phyloP scores from a whole-genome alignment of 1,140 invertebrate species.

The Cydia amplana region DNA sequence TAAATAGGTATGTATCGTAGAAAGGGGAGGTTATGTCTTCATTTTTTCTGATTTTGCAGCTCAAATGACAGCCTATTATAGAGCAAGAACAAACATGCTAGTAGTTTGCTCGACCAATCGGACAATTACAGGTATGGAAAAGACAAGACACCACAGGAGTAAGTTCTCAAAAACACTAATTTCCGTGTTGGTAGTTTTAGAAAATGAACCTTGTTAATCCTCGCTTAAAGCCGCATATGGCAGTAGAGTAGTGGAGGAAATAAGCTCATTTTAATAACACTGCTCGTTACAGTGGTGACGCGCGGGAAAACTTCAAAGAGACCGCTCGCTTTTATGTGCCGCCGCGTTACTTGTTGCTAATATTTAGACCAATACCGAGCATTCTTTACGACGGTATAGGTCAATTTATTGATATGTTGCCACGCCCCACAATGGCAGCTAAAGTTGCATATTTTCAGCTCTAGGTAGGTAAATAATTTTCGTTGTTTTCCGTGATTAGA shows the following conservation, averaged over 20 bases:
- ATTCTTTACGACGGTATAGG: slow-evolving; percentile 14
- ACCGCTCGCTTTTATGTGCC: slow-evolving; percentile 11
- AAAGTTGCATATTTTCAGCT: neutral
- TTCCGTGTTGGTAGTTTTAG: neutral
- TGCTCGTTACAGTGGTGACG: slow-evolving; percentile 2
- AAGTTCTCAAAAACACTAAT: neutral
- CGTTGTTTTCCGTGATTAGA: neutral
- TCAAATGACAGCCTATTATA: neutral
- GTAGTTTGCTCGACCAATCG: neutral
- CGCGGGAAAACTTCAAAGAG: slow-evolving; percentile 10
- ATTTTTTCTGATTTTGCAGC: neutral
- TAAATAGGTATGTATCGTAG: neutral
- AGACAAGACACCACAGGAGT: neutral
- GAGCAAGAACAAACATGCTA: neutral
- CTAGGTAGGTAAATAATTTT: neutral
- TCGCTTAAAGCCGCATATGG: neutral
- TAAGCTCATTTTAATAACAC: neutral
- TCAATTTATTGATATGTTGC: neutral
- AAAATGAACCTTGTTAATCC: slow-evolving; percentile 4
- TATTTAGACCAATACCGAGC: slow-evolving; percentile 10
- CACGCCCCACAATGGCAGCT: neutral
- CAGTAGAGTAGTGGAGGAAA: neutral
- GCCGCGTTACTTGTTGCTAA: slow-evolving; percentile 14
- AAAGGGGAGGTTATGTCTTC: neutral
- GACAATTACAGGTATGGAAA: neutral